Evolutionary conservation across 2,888 invertebrate genomes (phyloP).

Genomic region (Cephus rjabovi): DNA sequence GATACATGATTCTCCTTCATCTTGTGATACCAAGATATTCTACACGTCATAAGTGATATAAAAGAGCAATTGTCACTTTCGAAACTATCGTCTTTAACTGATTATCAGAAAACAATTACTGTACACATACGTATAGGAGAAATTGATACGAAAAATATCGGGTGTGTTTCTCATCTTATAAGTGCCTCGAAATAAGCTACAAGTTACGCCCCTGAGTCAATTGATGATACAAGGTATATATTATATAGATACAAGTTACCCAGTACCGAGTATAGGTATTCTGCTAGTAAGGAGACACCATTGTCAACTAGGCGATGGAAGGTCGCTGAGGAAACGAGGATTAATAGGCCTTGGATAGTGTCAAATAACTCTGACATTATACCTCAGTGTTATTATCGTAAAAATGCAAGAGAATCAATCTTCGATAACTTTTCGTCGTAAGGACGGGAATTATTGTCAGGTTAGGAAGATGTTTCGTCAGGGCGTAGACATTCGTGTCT

Average conservation of each 20-base stretch:
- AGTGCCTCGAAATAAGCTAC: not conserved
- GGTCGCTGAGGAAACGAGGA: not conserved
- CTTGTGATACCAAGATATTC: not conserved
- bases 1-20: not conserved
- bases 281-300: not conserved
- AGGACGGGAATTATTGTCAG: not conserved
- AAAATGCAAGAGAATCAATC: not conserved
- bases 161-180: not conserved
- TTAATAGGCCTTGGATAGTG: not conserved
- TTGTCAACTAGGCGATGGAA: not conserved
- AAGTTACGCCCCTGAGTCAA: not conserved
- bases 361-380: not conserved
- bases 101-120: not conserved
- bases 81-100: not conserved
- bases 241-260: not conserved
- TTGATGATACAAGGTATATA: not conserved
- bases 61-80: not conserved
- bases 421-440: not conserved
- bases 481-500: not conserved
- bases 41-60: not conserved
- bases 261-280: not conserved
- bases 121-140: not conserved
- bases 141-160: not conserved
- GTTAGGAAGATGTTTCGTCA: not conserved
- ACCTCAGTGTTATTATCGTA: not conserved